Percentiles rank a stretch among this genome's conserved stretches.
Evolutionary conservation across 2,797 vertebrate species (phyloP).

Genomic region (Tachyglossus aculeatus): DNA sequence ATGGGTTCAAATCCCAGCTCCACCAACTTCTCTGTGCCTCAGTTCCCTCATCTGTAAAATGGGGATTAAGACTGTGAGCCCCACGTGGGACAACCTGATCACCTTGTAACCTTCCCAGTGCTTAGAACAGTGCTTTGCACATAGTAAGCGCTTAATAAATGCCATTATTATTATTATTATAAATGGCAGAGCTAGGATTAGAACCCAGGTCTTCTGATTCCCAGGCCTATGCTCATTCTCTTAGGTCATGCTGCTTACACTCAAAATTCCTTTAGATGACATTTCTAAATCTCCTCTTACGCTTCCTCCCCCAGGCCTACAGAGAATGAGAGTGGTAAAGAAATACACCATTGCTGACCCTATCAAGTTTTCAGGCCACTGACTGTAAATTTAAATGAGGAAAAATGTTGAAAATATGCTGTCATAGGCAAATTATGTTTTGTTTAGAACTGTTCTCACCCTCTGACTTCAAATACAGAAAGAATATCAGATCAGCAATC

Average conservation of each 20-base stretch:
- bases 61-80: too few species aligned
- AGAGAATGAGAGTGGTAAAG: background rate
- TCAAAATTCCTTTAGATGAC: background rate
- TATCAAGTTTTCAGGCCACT: background rate
- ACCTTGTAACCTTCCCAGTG: too few species aligned
- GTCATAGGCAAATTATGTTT: background rate
- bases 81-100: too few species aligned
- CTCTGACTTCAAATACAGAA: too few species aligned
- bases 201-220: background rate
- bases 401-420: background rate
- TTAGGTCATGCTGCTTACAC: background rate
- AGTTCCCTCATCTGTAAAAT: too few species aligned
- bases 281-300: background rate
- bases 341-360: background rate
- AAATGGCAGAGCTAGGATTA: background rate
- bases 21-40: too few species aligned
- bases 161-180: background rate
- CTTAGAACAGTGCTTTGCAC: too few species aligned
- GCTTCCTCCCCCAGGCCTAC: too few species aligned
- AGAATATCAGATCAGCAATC: too few species aligned
- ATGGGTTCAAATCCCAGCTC: too few species aligned
- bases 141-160: background rate
- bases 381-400: background rate
- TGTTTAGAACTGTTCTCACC: too few species aligned
- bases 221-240: background rate